Evolutionary conservation across 1,140 invertebrate genomes (phyloP).

Genomic region (Rhopalosiphum maidis): DNA sequence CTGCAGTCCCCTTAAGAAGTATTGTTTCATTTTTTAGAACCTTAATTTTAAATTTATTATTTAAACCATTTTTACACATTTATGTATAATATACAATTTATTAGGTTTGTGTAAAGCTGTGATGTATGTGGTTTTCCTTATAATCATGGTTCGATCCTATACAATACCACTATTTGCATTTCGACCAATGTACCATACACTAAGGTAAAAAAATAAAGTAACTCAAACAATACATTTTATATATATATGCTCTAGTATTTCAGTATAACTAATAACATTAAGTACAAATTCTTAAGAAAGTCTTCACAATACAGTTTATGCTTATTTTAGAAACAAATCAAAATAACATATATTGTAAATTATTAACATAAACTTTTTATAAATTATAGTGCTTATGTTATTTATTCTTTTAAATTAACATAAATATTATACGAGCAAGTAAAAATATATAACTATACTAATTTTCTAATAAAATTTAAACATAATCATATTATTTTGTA

Average conservation of each 20-base stretch:
- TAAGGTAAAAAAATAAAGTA: slow-evolving; percentile 72
- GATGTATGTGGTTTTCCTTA: slow-evolving; percentile 92
- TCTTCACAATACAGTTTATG: not conserved
- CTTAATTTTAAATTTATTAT: not conserved
- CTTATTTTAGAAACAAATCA: not conserved
- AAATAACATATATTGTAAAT: not conserved
- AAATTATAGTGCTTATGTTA: not conserved
- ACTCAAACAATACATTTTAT: not conserved
- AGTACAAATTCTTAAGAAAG: too few species aligned
- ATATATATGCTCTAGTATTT: not conserved
- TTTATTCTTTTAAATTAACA: not conserved
- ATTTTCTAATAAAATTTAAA: not conserved
- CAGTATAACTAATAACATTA: not conserved
- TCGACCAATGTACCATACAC: slow-evolving; percentile 97
- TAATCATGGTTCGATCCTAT: slow-evolving; percentile 97
- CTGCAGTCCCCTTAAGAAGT: not conserved
- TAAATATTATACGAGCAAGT: too few species aligned
- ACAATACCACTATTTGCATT: slow-evolving; percentile 98
- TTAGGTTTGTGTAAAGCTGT: slow-evolving; percentile 80
- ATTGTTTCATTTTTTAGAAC: not conserved
- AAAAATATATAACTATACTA: not conserved
- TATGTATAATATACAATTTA: slow-evolving; percentile 58
- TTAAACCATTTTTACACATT: not conserved
- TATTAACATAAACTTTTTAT: not conserved
- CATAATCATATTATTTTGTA: slow-evolving; percentile 62